Conservation (phyloP, 2,113 vertebrate genomes). For the Syngnathus scovelli region DNA sequence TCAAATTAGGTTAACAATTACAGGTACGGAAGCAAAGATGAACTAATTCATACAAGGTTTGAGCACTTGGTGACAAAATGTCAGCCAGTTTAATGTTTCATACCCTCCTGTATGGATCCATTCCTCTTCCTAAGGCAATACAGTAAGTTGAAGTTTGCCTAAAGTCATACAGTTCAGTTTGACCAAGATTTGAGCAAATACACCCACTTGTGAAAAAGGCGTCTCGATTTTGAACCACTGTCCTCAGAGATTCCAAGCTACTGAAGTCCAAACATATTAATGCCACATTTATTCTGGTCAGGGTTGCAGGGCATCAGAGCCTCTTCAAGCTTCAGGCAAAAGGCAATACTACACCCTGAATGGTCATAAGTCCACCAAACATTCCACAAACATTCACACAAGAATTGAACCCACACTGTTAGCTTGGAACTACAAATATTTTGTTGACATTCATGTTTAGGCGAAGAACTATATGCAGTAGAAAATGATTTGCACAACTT, state of each 20-base stretch:
- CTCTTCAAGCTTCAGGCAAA: neutral
- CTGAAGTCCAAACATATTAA: neutral
- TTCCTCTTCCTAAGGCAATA: slow-evolving; percentile 8
- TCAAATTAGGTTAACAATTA: slow-evolving; percentile 70
- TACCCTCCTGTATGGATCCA: slow-evolving; percentile 23
- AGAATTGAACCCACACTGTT: neutral
- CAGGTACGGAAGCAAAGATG: slow-evolving; percentile 58
- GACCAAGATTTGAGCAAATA: neutral
- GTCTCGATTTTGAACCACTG: neutral
- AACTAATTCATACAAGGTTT: slow-evolving; percentile 68
- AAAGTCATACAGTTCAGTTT: neutral
- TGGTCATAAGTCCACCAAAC: neutral
- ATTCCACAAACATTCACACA: no score
- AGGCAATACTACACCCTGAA: neutral
- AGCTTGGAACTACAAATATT: no score
- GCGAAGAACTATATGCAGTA: no score
- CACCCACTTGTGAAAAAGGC: neutral
- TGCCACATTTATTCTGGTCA: neutral
- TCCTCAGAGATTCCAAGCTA: neutral
- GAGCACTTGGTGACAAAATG: slow-evolving; percentile 40
- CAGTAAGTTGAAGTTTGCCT: neutral
- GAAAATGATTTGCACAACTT: neutral
- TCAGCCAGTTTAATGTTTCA: slow-evolving; percentile 38
- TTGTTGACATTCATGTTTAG: neutral
- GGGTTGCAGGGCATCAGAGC: neutral